Conservation (phyloP, 2,888 invertebrate genomes). For the Anorthoa munda region DNA sequence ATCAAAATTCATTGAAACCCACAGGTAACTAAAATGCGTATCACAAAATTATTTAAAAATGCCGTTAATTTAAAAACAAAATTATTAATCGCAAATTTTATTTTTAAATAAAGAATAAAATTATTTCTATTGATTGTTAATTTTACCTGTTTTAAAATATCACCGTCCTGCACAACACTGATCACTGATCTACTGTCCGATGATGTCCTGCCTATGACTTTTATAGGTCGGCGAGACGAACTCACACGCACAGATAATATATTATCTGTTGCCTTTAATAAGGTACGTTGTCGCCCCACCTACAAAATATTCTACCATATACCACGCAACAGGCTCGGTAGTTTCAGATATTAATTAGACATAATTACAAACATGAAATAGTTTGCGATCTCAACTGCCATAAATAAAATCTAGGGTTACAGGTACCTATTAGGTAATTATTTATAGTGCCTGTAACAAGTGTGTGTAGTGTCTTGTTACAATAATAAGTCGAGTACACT, state of each 20-base stretch:
- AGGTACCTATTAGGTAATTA: constrained; percentile 32
- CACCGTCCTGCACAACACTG: constrained; percentile 79
- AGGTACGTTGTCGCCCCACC: constrained; percentile 76
- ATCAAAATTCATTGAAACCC: background rate
- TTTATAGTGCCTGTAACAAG: constrained; percentile 8
- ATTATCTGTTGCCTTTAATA: constrained; percentile 53
- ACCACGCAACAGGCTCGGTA: constrained; percentile 65
- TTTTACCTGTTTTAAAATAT: constrained; percentile 75
- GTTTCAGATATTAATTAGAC: constrained; percentile 78
- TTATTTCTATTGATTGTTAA: background rate
- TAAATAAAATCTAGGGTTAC: constrained; percentile 55
- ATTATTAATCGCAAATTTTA: background rate
- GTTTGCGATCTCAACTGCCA: constrained; percentile 73
- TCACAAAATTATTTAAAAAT: background rate
- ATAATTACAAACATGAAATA: constrained; percentile 77
- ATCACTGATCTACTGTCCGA: constrained; percentile 79
- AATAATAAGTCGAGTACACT: constrained; percentile 11
- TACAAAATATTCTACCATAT: constrained; percentile 62
- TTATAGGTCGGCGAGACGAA: constrained; percentile 84
- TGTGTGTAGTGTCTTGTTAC: constrained; percentile 6
- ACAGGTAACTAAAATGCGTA: background rate
- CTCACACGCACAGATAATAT: constrained; percentile 66
- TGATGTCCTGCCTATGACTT: constrained; percentile 81
- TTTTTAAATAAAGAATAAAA: background rate
- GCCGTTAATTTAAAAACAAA: background rate